Evolutionary conservation across 2,113 vertebrate genomes (phyloP), one percentile per base, ranked within the genome.

Genomic region (Gyps fulvus): DNA sequence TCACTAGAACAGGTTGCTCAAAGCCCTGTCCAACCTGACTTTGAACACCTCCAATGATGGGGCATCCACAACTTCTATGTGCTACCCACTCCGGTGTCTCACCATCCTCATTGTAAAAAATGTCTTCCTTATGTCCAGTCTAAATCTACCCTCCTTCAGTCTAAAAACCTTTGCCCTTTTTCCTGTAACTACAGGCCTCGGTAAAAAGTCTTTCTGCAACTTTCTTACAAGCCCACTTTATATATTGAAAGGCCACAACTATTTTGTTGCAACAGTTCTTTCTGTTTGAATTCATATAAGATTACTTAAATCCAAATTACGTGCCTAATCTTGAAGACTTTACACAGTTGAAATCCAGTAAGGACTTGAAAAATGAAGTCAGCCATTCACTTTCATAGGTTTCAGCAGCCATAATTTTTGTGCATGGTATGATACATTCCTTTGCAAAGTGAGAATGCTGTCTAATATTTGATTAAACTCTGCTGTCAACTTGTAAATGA

Each of bases 61-160:
- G 7, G 9, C 6, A 69, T n/a, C 29, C 18, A 34, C 42, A 20
- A 6, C 5, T 59, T 52, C 19, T 65, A 0, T 13, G 9, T 12
- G 14, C 7, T 70, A 34, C 10, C 18, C 22, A 4, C 43, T 70
- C 50, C 11, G 11, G 5, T 8, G 5, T 36, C 19, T 63, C 58
- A 77, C 6, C 22, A n/a, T 3, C 3, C 27, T 36, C 17, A 47
- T 11, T 0, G 0, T 25, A 40, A 93, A 76, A 63, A n/a, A 22
- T 2, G 1, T 19, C 26, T 57, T 65, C 21, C 25, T 65, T 20
- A n/a, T 26, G 13, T 20, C 7, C 11, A 27, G 21, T n/a, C 36
- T 54, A 58, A 89, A 65, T 34, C n/a, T 83, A 34, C 2, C 7
- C 15, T 72, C 12, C 62, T 87, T 57, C 36, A 52, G 13, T 61